These are phyloP conservation scores for Diachasmimorpha longicaudata DNA, from an alignment of 1,140 invertebrate species.

Conservation along the genomic window DNA sequence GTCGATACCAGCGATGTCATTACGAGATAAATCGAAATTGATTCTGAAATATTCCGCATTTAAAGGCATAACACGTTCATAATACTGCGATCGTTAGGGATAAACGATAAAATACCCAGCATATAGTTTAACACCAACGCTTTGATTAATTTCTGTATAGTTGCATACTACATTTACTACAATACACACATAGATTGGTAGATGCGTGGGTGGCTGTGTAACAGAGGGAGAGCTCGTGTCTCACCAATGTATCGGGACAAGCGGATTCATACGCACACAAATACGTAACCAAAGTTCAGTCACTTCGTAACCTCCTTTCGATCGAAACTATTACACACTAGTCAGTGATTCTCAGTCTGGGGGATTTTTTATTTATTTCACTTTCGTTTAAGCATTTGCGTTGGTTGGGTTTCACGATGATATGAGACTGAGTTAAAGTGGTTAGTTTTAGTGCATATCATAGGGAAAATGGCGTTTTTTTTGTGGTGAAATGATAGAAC, in stretches of 20 bases:
- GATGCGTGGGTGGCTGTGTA: not conserved
- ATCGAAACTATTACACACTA: slow-evolving; percentile 65
- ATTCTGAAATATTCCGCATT: not conserved
- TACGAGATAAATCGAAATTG: not conserved
- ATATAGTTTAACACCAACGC: not conserved
- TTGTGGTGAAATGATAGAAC: too few relatives aligned
- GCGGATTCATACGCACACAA: slow-evolving; percentile 24
- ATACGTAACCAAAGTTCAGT: slow-evolving; percentile 57
- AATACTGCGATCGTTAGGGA: not conserved
- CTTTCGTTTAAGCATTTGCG: slow-evolving; percentile 49
- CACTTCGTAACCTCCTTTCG: slow-evolving; percentile 64
- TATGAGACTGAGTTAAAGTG: not conserved
- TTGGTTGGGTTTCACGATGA: not conserved
- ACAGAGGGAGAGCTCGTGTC: not conserved
- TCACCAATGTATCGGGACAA: not conserved
- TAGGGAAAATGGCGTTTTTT: too few relatives aligned
- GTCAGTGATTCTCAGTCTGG: slow-evolving; percentile 56
- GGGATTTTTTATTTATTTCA: slow-evolving; percentile 41
- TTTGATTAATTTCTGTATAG: not conserved
- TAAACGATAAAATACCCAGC: not conserved
- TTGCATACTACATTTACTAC: not conserved
- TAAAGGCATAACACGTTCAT: not conserved
- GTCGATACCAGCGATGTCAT: not conserved
- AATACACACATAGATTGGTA: too few relatives aligned
- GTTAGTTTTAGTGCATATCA: too few relatives aligned